Percentiles rank a stretch among this genome's conserved stretches.
phyloP scores from a whole-genome alignment of 2,888 invertebrate genomes.

The Drosophila falleni region DNA sequence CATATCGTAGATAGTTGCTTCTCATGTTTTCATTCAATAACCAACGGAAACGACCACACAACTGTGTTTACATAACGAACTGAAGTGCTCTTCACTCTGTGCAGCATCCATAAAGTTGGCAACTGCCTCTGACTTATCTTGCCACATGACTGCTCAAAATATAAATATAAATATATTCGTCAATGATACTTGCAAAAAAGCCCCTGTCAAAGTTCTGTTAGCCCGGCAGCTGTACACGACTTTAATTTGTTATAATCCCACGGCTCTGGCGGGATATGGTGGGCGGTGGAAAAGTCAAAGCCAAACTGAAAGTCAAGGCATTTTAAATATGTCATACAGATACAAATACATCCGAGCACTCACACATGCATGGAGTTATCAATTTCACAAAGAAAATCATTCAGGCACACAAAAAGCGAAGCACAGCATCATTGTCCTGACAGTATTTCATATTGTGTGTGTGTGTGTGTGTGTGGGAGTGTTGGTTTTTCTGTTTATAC shows the following conservation, averaged over 20 bases:
- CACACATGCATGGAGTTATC: constrained; percentile 56
- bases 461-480: constrained; percentile 6
- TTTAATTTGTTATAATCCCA: constrained; percentile 72
- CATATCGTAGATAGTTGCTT: background rate
- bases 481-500: constrained; percentile 46
- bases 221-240: constrained; percentile 54
- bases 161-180: constrained; percentile 31
- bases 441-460: constrained; percentile 52
- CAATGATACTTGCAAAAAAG: constrained; percentile 40
- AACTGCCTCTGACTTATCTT: constrained; percentile 39
- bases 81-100: constrained; percentile 20
- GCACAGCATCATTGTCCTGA: constrained; percentile 39
- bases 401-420: constrained; percentile 58
- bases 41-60: constrained; percentile 11
- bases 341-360: constrained; percentile 5
- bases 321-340: constrained; percentile 50
- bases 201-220: constrained; percentile 50
- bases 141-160: constrained; percentile 56
- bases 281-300: constrained; percentile 12
- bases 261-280: background rate
- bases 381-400: constrained; percentile 74
- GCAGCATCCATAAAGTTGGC: constrained; percentile 3
- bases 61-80: constrained; percentile 28
- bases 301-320: constrained; percentile 42
- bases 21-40: constrained; percentile 6